phyloP scores from a whole-genome alignment of 2,888 invertebrate species.

The Cantharis rustica region DNA sequence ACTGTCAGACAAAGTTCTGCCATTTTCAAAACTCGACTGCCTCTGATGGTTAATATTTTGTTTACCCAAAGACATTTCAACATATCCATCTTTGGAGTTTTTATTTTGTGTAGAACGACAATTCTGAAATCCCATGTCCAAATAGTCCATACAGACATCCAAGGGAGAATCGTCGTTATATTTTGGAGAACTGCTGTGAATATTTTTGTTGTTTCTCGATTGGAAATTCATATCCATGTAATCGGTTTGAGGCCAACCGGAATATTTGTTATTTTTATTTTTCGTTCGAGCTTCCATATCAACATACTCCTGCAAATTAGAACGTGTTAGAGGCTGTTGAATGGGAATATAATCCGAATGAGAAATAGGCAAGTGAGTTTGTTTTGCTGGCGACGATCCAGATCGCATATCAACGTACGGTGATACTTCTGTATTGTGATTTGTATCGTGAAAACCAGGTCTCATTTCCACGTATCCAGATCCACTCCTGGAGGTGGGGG shows the following conservation, averaged over 20 bases:
- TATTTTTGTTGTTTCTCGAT: conserved; percentile 41
- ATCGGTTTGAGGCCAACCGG: conserved; percentile 39
- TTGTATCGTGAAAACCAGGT: conserved; percentile 44
- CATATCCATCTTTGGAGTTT: conserved; percentile 63
- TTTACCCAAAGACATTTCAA: conserved; percentile 66
- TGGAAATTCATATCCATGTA: conserved; percentile 57
- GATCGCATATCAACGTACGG: conserved; percentile 60
- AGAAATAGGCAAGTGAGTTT: conserved; percentile 44
- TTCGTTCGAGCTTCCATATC: conserved; percentile 51
- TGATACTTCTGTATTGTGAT: conserved; percentile 47
- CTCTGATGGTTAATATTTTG: conserved; percentile 39
- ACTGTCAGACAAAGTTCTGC: conserved; percentile 36
- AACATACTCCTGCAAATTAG: conserved; percentile 50
- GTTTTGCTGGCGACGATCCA: conserved; percentile 44
- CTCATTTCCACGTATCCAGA: conserved; percentile 57
- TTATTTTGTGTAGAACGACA: conserved; percentile 13
- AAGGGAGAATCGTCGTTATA: conserved; percentile 34
- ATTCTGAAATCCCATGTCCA: conserved; percentile 32
- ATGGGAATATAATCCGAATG: conserved; percentile 46
- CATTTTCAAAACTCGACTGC: conserved; percentile 48
- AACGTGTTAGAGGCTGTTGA: conserved; percentile 46
- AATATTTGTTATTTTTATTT: conserved; percentile 36
- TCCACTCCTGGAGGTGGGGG: conserved; percentile 53
- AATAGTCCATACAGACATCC: conserved; percentile 34
- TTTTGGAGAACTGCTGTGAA: conserved; percentile 31